Conservation (phyloP, 2,797 vertebrate species). For the Kryptolebias ocellatus region DNA sequence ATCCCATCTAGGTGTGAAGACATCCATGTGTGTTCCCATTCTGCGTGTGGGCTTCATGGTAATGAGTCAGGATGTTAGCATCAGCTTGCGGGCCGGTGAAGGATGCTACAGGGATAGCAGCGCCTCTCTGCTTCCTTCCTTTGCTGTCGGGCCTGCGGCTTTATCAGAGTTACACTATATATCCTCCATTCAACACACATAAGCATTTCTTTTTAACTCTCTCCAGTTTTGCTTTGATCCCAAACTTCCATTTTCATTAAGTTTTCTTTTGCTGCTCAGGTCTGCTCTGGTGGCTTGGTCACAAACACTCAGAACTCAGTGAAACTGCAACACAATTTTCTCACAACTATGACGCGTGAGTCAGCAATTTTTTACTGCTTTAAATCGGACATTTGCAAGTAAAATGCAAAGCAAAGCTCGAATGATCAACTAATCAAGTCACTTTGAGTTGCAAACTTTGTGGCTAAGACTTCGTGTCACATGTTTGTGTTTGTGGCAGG, state of each 20-base stretch:
- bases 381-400: too few species aligned
- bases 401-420: too few species aligned
- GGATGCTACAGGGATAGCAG: conserved; percentile 57
- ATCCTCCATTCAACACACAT: conserved; percentile 19
- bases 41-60: conserved; percentile 14
- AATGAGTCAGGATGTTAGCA: conserved; percentile 60
- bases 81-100: conserved; percentile 59
- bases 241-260: conserved; percentile 39
- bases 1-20: conserved; percentile 1
- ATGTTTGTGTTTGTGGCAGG: too few species aligned
- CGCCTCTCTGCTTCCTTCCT: conserved; percentile 58
- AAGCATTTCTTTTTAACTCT: conserved; percentile 14
- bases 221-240: conserved; percentile 40
- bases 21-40: conserved; percentile 1
- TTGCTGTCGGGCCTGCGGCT: conserved; percentile 50
- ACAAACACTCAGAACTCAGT: too few species aligned
- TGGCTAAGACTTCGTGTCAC: too few species aligned
- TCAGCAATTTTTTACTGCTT: too few species aligned
- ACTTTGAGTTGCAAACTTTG: too few species aligned
- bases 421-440: too few species aligned
- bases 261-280: conserved; percentile 48
- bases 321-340: too few species aligned
- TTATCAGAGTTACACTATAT: conserved; percentile 21
- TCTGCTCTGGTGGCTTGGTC: too few species aligned
- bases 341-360: too few species aligned